These are phyloP conservation scores for Fragum fragum DNA, from an alignment of 2,888 invertebrate genomes.

Conservation along the genomic window DNA sequence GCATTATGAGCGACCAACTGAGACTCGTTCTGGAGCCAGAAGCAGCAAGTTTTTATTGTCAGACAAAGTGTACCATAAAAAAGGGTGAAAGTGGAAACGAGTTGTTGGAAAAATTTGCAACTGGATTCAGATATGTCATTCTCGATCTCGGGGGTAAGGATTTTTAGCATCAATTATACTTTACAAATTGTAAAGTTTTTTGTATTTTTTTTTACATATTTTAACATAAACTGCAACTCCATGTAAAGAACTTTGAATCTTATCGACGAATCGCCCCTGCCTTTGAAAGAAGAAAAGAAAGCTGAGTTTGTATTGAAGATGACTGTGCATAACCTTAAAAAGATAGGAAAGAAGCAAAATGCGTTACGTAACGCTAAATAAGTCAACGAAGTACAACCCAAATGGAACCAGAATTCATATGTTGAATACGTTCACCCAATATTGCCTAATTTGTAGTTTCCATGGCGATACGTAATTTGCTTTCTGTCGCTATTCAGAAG, in stretches of 20 bases:
- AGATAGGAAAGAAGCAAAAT: not conserved
- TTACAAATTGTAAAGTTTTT: not conserved
- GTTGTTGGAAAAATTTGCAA: constrained; percentile 9
- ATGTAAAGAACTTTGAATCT: too few relatives aligned
- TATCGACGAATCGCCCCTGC: not conserved
- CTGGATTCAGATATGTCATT: constrained; percentile 34
- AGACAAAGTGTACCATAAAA: constrained; percentile 23
- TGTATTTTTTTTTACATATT: not conserved
- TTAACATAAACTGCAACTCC: too few relatives aligned
- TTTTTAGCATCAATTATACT: not conserved
- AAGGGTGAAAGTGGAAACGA: not conserved
- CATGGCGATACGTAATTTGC: too few relatives aligned
- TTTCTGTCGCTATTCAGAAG: too few relatives aligned
- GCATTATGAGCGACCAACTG: constrained; percentile 28
- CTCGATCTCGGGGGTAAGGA: constrained; percentile 35
- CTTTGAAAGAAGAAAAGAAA: not conserved
- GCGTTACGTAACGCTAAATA: too few relatives aligned
- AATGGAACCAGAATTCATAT: too few relatives aligned
- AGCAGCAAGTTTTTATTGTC: constrained; percentile 40
- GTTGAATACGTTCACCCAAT: too few relatives aligned
- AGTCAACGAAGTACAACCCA: too few relatives aligned
- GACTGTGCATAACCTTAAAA: not conserved
- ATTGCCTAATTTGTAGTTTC: too few relatives aligned
- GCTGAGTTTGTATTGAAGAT: not conserved
- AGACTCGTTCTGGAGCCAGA: constrained; percentile 38